Evolutionary conservation across 2,888 invertebrate genomes (phyloP), one percentile per base, ranked within the genome.

Genomic region (Agrilus cyanescens): DNA sequence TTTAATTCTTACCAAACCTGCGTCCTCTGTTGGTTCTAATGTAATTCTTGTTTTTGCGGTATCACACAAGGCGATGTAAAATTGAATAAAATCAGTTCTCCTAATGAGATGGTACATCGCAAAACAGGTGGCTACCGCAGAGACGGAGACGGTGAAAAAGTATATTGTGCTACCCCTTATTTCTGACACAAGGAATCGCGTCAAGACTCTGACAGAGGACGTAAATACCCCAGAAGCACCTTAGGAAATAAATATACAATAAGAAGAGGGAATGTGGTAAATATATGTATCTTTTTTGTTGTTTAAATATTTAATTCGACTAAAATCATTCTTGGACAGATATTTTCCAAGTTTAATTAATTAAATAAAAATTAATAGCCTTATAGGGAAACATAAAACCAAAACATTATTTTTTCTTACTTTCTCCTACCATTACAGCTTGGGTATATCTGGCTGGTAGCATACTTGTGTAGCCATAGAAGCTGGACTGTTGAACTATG

Each of bases 361-460:
- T n/a, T n/a, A n/a, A n/a, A n/a, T n/a, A n/a, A n/a, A n/a, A n/a
- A n/a, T n/a, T n/a, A n/a, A n/a, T n/a, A n/a, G n/a, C n/a, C n/a
- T n/a, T n/a, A n/a, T n/a, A n/a, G n/a, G n/a, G n/a, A n/a, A n/a
- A n/a, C n/a, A n/a, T n/a, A n/a, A n/a, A n/a, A n/a, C n/a, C n/a
- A n/a, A n/a, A n/a, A n/a, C n/a, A n/a, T n/a, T n/a, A 32, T 35
- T 18, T 16, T n/a, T 70, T 76, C 32, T 75, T 71, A 84, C 91
- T 93, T 75, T 93, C 93, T 46, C 93, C 93, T 4, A 86, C 85
- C 93, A 93, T 93, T 2, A 93, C 89, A 29, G 93, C 91, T 65
- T 93, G 91, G 0, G 91, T 93, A 58, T 91, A 93, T 50, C 83
- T 72, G 49, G 85, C 81, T 15, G 93, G 93, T 48, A 93, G 69